Base-by-base conservation (phyloP, 2,797 vertebrate genomes). In the Pantherophis alleghaniensis region DNA sequence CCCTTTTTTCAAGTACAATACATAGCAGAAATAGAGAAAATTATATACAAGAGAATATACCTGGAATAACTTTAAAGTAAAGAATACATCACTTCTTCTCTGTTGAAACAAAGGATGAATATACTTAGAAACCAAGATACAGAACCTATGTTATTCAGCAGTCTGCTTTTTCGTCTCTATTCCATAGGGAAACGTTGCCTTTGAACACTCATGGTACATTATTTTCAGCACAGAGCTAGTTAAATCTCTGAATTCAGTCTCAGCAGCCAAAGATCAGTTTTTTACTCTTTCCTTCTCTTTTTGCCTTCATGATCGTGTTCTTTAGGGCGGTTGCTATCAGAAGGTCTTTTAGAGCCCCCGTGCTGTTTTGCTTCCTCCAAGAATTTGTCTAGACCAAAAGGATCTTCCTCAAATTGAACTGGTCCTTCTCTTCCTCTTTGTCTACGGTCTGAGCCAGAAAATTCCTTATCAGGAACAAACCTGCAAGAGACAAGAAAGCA, bases 331-430 rank as follows among this genome's bases (percentile, higher is more conserved):
- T 98, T 98, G 96, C 98, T 98, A 86, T 99, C 98, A 0, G 99
- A 99, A 0, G 99, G 99, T 95, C 99, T 98, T 97, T 99, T 99
- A 74, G 99, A 99, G 91, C 99, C 99, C 10, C 99, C 99, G 0
- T 99, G 99, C 96, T 99, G 99, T 97, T 99, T 99, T 87, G 99
- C 99, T 96, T 99, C 99, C 97, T 99, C 98, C 98, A 99, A 99
- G 98, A 99, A 99, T 97, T 99, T 99, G 96, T 99, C 99, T 98
- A 99, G 97, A 97, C 99, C 99, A 88, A 99, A 99, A 22, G 99
- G 99, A 98, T 99, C 99, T 95, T 99, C 99, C 94, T 99, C 99
- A 97, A 99, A 99, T 93, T 99, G 99, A 90, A 99, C 99, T 0
- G 99, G 99, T 26, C 99, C 99, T 5, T 99, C 99, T 37, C 98